Percentiles rank a stretch among this genome's conserved stretches.
These are phyloP conservation scores for Onychostruthus taczanowskii DNA, from an alignment of 2,113 vertebrate species.

Conservation along the genomic window DNA sequence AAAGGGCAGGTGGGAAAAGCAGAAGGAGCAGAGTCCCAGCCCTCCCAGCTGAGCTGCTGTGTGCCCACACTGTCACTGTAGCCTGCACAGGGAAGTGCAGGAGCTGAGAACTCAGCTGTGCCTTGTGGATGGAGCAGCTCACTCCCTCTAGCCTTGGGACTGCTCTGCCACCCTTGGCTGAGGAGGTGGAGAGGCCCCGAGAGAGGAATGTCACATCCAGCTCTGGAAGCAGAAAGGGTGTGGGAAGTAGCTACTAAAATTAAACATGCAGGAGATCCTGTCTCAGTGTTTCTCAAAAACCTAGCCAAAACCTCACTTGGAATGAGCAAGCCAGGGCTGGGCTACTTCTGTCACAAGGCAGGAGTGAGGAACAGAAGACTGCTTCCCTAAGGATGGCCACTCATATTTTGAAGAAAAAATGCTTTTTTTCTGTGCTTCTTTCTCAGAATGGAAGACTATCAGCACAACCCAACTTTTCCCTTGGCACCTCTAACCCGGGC, in stretches of 20 bases:
- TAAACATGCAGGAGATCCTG: fast-evolving
- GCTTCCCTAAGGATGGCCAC: not conserved
- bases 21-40: not conserved
- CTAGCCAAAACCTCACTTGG: fast-evolving
- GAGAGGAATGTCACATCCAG: not conserved
- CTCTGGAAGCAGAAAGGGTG: not conserved
- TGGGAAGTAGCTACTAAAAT: not conserved
- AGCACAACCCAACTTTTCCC: not conserved
- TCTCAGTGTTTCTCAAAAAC: not conserved
- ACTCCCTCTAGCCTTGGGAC: not conserved
- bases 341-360: not conserved
- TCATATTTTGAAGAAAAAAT: not conserved
- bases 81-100: not conserved
- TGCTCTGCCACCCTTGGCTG: not conserved
- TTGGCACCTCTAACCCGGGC: not conserved
- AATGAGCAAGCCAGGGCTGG: not conserved
- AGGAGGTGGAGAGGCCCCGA: not conserved
- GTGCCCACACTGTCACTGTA: fast-evolving
- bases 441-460: not conserved
- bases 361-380: not conserved
- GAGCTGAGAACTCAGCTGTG: not conserved
- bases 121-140: fast-evolving
- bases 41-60: not conserved
- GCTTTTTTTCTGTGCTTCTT: not conserved
- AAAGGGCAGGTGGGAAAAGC: not conserved